phyloP scores from a whole-genome alignment of 2,113 vertebrate species.

The Hypocryptadius cinnamomeus region DNA sequence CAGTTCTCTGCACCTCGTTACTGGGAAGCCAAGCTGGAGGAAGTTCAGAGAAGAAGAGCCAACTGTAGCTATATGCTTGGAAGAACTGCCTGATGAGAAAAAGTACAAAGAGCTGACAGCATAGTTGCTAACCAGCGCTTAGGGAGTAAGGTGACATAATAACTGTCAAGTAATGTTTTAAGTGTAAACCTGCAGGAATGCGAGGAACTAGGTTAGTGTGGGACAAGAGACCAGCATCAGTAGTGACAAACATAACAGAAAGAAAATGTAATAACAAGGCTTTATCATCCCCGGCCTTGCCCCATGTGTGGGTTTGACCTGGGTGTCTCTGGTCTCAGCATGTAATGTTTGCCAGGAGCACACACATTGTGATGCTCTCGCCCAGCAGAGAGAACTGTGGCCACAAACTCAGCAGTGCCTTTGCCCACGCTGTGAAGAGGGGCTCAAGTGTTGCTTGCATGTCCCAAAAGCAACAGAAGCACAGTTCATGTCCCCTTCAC shows the following conservation, averaged over 20 bases:
- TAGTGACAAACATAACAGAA: background rate
- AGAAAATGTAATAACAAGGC: background rate
- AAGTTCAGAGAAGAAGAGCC: constrained; percentile 38
- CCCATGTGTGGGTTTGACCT: background rate
- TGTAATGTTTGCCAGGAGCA: background rate
- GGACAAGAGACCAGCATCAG: background rate
- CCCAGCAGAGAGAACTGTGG: background rate
- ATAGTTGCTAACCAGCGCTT: background rate
- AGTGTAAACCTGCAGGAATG: background rate
- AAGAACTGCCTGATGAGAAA: background rate
- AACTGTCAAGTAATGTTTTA: background rate
- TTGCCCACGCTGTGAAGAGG: background rate
- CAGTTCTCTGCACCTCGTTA: background rate
- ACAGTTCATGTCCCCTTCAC: accelerated
- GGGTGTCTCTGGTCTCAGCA: background rate
- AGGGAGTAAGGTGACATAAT: background rate
- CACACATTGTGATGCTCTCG: background rate
- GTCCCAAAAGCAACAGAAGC: background rate
- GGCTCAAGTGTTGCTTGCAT: background rate
- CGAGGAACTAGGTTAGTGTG: background rate
- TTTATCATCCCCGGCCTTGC: background rate
- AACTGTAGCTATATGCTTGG: background rate
- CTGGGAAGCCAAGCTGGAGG: constrained; percentile 27
- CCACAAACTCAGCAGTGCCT: background rate
- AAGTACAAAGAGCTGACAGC: background rate